Evolutionary conservation across 2,888 invertebrate genomes (phyloP).

Genomic region (Lasiommata megera): DNA sequence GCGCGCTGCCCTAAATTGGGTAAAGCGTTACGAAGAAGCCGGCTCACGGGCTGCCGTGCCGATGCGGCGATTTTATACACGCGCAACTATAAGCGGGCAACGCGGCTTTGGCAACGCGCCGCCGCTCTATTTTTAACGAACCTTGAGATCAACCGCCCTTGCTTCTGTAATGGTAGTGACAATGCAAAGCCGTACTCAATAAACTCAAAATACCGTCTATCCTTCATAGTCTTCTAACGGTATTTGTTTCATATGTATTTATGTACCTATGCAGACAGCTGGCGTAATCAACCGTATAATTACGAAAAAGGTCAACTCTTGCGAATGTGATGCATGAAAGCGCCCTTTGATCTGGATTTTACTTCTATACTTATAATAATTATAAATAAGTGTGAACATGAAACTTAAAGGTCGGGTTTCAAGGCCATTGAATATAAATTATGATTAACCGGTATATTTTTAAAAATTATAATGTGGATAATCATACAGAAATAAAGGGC

Average conservation of each 20-base stretch:
- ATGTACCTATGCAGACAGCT: background rate
- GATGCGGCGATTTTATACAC: constrained; percentile 44
- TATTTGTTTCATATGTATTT: background rate
- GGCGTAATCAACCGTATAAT: constrained; percentile 1
- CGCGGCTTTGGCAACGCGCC: constrained; percentile 74
- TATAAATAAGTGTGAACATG: background rate
- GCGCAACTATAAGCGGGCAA: constrained; percentile 66
- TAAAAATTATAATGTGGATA: no score
- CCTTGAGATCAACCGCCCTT: constrained; percentile 79
- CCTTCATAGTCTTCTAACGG: constrained; percentile 29
- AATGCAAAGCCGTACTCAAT: constrained; percentile 36
- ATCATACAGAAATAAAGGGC: no score
- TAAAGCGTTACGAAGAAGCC: constrained; percentile 46
- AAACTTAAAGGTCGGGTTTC: background rate
- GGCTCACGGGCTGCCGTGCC: constrained; percentile 39
- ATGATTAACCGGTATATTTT: no score
- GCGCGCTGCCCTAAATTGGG: constrained; percentile 52
- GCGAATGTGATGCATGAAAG: constrained; percentile 7
- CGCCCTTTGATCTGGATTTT: constrained; percentile 10
- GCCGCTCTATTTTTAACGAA: constrained; percentile 76
- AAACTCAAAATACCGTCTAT: constrained; percentile 19
- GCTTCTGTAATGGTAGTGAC: constrained; percentile 57
- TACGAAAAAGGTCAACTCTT: constrained; percentile 12
- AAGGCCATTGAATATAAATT: background rate
- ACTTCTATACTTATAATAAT: background rate